A percentile compares a stretch with the other conserved stretches of the same genome.
Conservation (phyloP, 2,888 invertebrate species). For the Caenorhabditis sp. region DNA sequence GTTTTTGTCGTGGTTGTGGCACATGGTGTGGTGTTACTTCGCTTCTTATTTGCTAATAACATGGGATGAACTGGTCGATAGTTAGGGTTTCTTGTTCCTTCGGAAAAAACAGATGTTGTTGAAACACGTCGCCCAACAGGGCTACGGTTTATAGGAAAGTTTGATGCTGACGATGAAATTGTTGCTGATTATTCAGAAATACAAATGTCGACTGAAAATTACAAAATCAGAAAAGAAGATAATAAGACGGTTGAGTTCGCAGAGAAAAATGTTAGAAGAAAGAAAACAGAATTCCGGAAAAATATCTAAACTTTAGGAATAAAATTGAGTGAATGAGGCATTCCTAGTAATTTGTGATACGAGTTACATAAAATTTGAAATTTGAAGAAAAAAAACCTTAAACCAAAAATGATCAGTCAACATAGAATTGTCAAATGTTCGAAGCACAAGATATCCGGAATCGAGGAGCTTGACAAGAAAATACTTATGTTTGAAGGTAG, state of each 20-base stretch:
- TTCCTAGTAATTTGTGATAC: too few relatives aligned
- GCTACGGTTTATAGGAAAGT: conserved; percentile 12
- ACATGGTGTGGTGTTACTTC: conserved; percentile 32
- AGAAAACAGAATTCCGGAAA: too few relatives aligned
- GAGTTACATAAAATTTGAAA: too few relatives aligned
- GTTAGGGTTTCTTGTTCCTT: conserved; percentile 10
- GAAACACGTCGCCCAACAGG: conserved; percentile 41
- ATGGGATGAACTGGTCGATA: conserved; percentile 17
- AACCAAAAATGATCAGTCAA: too few relatives aligned
- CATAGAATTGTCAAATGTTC: too few relatives aligned
- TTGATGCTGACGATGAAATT: neutral
- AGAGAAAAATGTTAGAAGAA: too few relatives aligned
- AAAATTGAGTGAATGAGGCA: too few relatives aligned
- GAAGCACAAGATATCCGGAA: too few relatives aligned
- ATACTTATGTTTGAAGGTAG: too few relatives aligned
- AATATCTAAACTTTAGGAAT: too few relatives aligned
- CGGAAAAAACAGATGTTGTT: conserved; percentile 26
- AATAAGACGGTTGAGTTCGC: neutral
- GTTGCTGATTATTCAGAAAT: neutral
- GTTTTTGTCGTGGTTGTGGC: conserved; percentile 20
- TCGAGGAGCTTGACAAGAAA: too few relatives aligned
- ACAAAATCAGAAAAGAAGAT: neutral
- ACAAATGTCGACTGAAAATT: neutral
- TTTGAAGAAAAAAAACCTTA: too few relatives aligned
- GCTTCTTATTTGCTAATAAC: conserved; percentile 35